These are phyloP conservation scores for Hippocampus barbouri DNA, from an alignment of 2,113 vertebrate species.

Conservation along the genomic window DNA sequence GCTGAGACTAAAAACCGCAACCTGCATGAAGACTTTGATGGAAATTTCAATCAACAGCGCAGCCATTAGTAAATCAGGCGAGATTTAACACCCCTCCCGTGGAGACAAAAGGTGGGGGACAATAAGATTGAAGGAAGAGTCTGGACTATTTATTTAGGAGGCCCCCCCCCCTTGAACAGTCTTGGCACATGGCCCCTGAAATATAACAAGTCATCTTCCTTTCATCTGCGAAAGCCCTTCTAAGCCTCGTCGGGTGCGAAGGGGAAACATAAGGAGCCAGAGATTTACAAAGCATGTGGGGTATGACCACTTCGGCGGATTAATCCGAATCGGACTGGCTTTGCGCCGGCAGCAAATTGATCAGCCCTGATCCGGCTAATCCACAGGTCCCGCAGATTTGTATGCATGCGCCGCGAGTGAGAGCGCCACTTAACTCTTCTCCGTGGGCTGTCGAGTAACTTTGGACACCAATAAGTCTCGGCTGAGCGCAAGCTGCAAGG, in stretches of 20 bases:
- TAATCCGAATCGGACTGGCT: conserved; percentile 61
- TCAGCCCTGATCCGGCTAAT: conserved; percentile 61
- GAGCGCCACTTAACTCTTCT: conserved; percentile 17
- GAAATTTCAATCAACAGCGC: conserved; percentile 80
- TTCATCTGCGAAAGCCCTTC: conserved; percentile 65
- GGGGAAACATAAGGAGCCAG: conserved; percentile 46
- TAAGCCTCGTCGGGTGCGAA: conserved; percentile 42
- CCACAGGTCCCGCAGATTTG: conserved; percentile 39
- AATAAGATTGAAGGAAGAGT: conserved; percentile 68
- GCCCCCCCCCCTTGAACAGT: conserved; percentile 31
- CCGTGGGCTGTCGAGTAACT: conserved; percentile 16
- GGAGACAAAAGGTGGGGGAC: conserved; percentile 73
- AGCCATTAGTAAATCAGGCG: conserved; percentile 90
- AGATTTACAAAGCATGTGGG: conserved; percentile 49
- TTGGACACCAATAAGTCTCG: conserved; percentile 7
- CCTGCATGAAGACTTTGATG: conserved; percentile 77
- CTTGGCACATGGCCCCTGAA: conserved; percentile 48
- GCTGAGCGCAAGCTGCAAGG: background rate
- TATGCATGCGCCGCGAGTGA: conserved; percentile 10
- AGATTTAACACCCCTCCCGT: conserved; percentile 71
- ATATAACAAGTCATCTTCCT: conserved; percentile 43
- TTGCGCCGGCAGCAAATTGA: conserved; percentile 63
- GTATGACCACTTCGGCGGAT: conserved; percentile 52
- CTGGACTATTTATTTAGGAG: conserved; percentile 53
- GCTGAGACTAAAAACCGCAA: conserved; percentile 68